Evolutionary conservation across 2,888 invertebrate species (phyloP).

Genomic region (Alitta virens): DNA sequence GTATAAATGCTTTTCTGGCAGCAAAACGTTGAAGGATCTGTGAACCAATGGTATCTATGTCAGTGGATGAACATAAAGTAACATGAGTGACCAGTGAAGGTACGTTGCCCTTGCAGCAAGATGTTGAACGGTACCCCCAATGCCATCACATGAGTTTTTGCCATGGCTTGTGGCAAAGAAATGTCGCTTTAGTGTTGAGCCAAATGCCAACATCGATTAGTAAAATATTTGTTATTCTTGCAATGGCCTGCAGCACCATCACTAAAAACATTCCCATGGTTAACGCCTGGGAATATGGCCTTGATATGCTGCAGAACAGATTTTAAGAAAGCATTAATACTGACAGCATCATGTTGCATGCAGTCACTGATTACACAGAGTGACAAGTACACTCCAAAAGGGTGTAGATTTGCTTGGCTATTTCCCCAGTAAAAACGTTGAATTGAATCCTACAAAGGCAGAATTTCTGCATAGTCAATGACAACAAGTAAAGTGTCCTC

Average conservation of each 20-base stretch:
- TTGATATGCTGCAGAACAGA: not conserved
- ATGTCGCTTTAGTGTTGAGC: not conserved
- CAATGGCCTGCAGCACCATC: not conserved
- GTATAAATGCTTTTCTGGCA: not conserved
- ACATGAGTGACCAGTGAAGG: not conserved
- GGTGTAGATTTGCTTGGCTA: not conserved
- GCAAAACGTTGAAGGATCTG: not conserved
- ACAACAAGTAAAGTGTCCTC: no score
- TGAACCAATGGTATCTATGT: not conserved
- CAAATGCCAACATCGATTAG: not conserved
- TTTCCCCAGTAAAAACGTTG: not conserved
- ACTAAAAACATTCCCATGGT: not conserved
- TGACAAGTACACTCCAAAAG: not conserved
- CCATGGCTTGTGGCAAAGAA: slow-evolving; percentile 2
- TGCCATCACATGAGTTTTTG: not conserved
- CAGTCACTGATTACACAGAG: not conserved
- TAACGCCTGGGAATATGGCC: not conserved
- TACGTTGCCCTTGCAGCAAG: not conserved
- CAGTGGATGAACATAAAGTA: not conserved
- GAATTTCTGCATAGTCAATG: not conserved
- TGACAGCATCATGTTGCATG: not conserved
- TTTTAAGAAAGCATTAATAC: not conserved
- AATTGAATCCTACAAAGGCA: not conserved
- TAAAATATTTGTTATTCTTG: not conserved
- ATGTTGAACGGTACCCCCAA: not conserved